These are phyloP conservation scores for Periophthalmus modestus DNA, from an alignment of 2,113 vertebrate species.

Conservation along the genomic window DNA sequence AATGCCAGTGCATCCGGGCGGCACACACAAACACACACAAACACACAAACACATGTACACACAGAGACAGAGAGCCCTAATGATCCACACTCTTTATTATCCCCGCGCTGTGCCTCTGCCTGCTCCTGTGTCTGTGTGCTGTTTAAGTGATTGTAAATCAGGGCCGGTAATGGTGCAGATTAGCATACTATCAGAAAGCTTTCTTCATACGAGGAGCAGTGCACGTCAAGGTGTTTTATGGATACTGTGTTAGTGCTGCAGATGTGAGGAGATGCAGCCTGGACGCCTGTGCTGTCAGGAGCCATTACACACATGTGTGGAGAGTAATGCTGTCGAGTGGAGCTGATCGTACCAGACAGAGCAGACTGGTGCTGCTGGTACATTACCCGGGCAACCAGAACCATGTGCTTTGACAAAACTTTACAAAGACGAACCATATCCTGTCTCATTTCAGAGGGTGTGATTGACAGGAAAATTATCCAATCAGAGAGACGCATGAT, in stretches of 20 bases:
- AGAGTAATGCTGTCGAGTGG: conserved; percentile 91
- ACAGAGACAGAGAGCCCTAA: conserved; percentile 55
- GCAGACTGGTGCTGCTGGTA: too few species aligned
- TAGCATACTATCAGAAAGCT: conserved; percentile 81
- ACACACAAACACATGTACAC: conserved; percentile 13
- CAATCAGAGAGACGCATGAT: too few species aligned
- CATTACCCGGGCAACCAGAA: too few species aligned
- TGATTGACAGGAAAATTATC: too few species aligned
- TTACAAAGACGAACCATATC: too few species aligned
- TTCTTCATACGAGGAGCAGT: conserved; percentile 74
- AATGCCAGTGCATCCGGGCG: conserved; percentile 62
- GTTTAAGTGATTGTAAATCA: conserved; percentile 78
- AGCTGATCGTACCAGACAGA: conserved; percentile 31
- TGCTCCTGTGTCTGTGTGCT: conserved; percentile 46
- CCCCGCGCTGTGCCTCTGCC: conserved; percentile 48
- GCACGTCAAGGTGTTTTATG: conserved; percentile 79
- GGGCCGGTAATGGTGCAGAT: conserved; percentile 69
- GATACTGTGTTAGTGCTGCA: conserved; percentile 55
- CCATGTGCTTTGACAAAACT: too few species aligned
- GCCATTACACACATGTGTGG: conserved; percentile 82
- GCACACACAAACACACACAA: conserved; percentile 19
- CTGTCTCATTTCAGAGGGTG: too few species aligned
- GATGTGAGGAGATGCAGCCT: conserved; percentile 73
- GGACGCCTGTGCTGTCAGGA: conserved; percentile 84
- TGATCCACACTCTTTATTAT: conserved; percentile 73